Evolutionary conservation across 2,888 invertebrate genomes (phyloP), one percentile per base, ranked within the genome.

Genomic region (Drosophila recens): DNA sequence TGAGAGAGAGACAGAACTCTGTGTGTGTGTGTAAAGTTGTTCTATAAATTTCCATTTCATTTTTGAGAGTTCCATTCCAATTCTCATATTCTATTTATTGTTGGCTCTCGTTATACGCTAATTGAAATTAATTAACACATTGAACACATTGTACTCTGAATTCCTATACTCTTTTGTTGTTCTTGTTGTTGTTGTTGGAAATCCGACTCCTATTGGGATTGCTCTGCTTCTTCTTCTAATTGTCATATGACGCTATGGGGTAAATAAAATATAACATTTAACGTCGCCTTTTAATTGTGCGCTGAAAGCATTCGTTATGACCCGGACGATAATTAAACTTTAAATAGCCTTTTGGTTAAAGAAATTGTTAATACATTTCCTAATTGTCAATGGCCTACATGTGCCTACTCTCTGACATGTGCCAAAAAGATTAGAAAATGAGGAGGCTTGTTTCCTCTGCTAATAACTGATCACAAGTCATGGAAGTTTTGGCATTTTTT

Each of bases 41-140:
- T 66, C 63, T 33, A 67, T 70, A 69, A 74, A 82, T 75, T 84
- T 78, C 52, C 73, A 73, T 75, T 67, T 68, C 27, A 52, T 52
- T 67, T 72, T 46, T 48, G 15, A 49, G 64, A 51, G 49, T 63
- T 82, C 30, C 20, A 30, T 49, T 38, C 33, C 43, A 48, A 15
- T 68, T 67, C 45, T 38, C 53, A 43, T 54, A 51, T 20, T 59
- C 4, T 63, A 36, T 67, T 66, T 71, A 67, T 61, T 62, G 42
- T 49, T 62, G 58, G 70, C 75, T 82, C 72, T 83, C 67, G 78
- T 86, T 87, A 72, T 67, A 57, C 64, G 82, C 68, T 88, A 90
- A 90, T 90, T 90, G 80, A 89, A 89, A 89, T 89, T 85, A 89
- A 90, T 90, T 90, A 90, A 79, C 89, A 89, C 75, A 73, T 75